Base-by-base conservation (phyloP, 2,797 vertebrate species). In the Emydoidea blandingii region DNA sequence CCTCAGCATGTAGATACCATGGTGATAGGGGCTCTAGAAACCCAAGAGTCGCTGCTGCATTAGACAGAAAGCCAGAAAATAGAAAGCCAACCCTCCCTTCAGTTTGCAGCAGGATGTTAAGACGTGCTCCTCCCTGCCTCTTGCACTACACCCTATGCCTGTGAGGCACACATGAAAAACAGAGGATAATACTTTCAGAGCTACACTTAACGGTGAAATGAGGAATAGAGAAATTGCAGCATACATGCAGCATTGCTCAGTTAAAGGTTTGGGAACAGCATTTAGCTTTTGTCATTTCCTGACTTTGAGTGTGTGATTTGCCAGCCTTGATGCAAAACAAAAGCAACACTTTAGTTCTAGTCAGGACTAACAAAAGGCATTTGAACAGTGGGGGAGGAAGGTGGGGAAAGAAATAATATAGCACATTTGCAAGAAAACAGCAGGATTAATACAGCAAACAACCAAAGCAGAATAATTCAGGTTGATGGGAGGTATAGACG, bases 261-360 rank as follows among this genome's bases (percentile, higher is more conserved):
- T 5, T 1, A 29, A 54, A 34, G 53, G 23, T 79, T 76, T 44
- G 12, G 41, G 12, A 86, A n/a, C 34, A 81, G 29, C 4, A 37
- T 52, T 25, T 79, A 25, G 16, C 50, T 1, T 80, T 76, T 80
- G 2, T 19, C 80, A 83, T 21, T 86, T 59, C 41, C 56, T 62
- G 21, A 6, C 68, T 92, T 19, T 50, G n/a, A 85, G 79, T 34
- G 74, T n/a, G 81, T 74, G 57, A 16, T 25, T 94, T 91, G 83
- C 53, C 41, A 78, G 25, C 88, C 5, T 1, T 89, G 81, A 91
- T 91, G 74, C 27, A 47, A 47, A 91, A 6, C 62, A 19, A 65
- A 72, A 81, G 81, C 15, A 83, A 37, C 92, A 87, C 6, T 78
- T 1, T 50, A 41, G 8, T 59, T 76, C 31, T 57, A 74, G 44